These are phyloP conservation scores for Protomyctophum bolini DNA, from an alignment of 2,113 vertebrate species.

Conservation along the genomic window DNA sequence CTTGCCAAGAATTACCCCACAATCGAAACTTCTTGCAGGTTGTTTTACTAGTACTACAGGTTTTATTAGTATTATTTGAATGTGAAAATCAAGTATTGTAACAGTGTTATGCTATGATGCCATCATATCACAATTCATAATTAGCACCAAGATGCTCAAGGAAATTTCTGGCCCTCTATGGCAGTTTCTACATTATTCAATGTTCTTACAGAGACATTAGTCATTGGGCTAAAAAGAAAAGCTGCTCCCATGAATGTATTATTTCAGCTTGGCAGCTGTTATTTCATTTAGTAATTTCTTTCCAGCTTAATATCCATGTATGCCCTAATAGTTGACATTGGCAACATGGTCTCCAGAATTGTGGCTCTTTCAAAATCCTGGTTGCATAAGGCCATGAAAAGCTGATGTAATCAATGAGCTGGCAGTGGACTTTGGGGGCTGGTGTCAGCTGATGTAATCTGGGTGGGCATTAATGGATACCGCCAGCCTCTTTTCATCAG, in stretches of 20 bases:
- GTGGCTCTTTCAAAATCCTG: slow-evolving; percentile 30
- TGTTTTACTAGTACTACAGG: slow-evolving; percentile 23
- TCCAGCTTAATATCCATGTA: not conserved
- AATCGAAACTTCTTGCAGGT: slow-evolving; percentile 43
- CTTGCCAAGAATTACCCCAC: slow-evolving; percentile 50
- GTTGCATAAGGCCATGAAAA: slow-evolving; percentile 59
- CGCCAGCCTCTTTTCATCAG: slow-evolving; percentile 48
- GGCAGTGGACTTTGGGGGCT: slow-evolving; percentile 40
- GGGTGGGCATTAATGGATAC: slow-evolving; percentile 69
- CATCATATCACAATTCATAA: slow-evolving; percentile 20
- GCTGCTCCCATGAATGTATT: not conserved
- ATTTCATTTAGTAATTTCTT: no score
- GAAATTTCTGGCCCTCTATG: slow-evolving; percentile 9
- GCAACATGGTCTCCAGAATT: slow-evolving; percentile 1
- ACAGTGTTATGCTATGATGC: not conserved
- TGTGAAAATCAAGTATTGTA: slow-evolving; percentile 20
- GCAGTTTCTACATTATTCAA: slow-evolving; percentile 36
- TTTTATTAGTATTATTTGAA: not conserved
- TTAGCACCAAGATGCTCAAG: no score
- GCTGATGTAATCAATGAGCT: slow-evolving; percentile 60
- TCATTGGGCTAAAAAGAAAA: slow-evolving; percentile 20
- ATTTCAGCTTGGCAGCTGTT: not conserved
- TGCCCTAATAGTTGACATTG: slow-evolving; percentile 10
- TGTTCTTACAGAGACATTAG: slow-evolving; percentile 30
- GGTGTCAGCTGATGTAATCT: slow-evolving; percentile 63